Conservation (phyloP, 2,113 vertebrate genomes). For the Gymnorhina tibicen region DNA sequence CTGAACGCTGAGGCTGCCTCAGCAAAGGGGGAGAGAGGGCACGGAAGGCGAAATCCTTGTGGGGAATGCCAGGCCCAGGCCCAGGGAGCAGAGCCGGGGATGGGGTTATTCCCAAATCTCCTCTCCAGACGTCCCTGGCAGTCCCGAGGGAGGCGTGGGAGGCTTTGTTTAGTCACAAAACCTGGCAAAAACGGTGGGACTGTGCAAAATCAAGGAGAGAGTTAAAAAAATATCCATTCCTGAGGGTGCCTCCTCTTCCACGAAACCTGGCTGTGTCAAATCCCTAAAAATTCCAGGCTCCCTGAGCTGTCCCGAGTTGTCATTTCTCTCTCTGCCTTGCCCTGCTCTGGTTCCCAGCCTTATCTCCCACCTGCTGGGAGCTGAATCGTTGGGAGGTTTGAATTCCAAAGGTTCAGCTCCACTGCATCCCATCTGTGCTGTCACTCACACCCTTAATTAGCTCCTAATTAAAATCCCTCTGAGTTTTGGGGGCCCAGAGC, state of each 20-base stretch:
- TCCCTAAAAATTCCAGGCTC: neutral
- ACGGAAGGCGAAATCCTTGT: neutral
- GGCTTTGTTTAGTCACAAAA: neutral
- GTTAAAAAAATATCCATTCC: neutral
- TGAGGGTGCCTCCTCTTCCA: too few species aligned
- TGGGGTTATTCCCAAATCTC: neutral
- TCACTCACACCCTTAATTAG: neutral
- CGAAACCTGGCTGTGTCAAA: neutral
- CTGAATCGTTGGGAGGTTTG: neutral
- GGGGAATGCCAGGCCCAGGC: neutral
- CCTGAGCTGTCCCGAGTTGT: neutral
- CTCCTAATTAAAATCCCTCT: neutral
- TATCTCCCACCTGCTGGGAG: neutral
- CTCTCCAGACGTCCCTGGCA: neutral
- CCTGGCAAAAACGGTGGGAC: neutral
- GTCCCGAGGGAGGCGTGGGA: neutral
- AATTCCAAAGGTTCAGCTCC: neutral
- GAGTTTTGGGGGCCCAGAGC: too few species aligned
- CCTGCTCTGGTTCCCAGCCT: neutral
- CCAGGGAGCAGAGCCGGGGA: neutral
- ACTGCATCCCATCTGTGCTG: accelerated
- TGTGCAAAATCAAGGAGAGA: neutral
- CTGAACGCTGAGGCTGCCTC: neutral
- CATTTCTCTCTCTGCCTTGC: accelerated
- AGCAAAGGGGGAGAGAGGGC: neutral